These are phyloP conservation scores for Agrotis ipsilon DNA, from an alignment of 2,888 invertebrate genomes.

Conservation along the genomic window DNA sequence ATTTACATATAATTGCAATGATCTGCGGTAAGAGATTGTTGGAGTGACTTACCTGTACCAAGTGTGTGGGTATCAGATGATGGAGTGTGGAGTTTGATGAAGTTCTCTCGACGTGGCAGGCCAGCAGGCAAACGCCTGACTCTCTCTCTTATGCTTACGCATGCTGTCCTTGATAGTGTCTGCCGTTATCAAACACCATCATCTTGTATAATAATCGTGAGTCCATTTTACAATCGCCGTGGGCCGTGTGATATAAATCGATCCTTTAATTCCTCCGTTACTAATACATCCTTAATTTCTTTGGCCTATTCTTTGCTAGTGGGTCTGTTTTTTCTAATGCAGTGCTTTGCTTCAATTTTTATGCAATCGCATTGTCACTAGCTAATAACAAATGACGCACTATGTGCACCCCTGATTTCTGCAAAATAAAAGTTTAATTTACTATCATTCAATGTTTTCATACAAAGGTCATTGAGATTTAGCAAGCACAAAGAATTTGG, in stretches of 20 bases:
- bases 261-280: slow-evolving; percentile 84
- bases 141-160: slow-evolving; percentile 90
- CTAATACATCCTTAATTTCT: slow-evolving; percentile 90
- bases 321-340: slow-evolving; percentile 78
- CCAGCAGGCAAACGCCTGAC: slow-evolving; percentile 88
- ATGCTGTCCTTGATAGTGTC: slow-evolving; percentile 86
- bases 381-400: slow-evolving; percentile 87
- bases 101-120: slow-evolving; percentile 84
- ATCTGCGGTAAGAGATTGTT: slow-evolving; percentile 8
- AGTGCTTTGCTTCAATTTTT: slow-evolving; percentile 83
- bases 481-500: slow-evolving; percentile 79
- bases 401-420: slow-evolving; percentile 89
- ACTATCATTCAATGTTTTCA: slow-evolving; percentile 76
- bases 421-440: slow-evolving; percentile 80
- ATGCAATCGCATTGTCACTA: slow-evolving; percentile 90
- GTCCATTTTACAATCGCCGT: slow-evolving; percentile 90
- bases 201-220: slow-evolving; percentile 86
- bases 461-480: slow-evolving; percentile 80
- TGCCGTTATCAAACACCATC: slow-evolving; percentile 86
- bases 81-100: slow-evolving; percentile 79
- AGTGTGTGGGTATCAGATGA: slow-evolving; percentile 85
- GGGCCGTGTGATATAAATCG: slow-evolving; percentile 88
- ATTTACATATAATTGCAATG: slow-evolving; percentile 54
- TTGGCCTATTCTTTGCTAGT: slow-evolving; percentile 89
- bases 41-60: slow-evolving; percentile 74